Evolutionary conservation across 2,888 invertebrate genomes (phyloP).

Genomic region (Pheosia gnoma): DNA sequence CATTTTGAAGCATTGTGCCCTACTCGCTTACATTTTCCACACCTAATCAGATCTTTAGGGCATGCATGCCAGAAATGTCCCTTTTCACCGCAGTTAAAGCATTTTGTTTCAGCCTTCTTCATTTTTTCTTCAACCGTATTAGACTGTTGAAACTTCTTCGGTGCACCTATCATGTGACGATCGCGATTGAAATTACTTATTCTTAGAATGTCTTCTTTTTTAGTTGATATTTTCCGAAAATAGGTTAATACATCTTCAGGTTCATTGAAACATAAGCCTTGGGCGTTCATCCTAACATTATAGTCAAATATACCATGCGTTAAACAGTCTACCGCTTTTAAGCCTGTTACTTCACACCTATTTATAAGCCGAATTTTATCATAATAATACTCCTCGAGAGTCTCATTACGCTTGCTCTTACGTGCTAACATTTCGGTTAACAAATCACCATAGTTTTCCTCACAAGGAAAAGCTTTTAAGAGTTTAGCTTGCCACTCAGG

Average conservation of each 20-base stretch:
- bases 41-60: too few relatives aligned
- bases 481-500: background rate
- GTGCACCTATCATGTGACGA: too few relatives aligned
- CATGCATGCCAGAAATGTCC: too few relatives aligned
- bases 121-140: too few relatives aligned
- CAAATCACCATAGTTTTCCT: background rate
- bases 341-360: background rate
- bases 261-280: background rate
- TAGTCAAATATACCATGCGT: background rate
- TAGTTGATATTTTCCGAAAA: too few relatives aligned
- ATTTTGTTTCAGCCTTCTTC: too few relatives aligned
- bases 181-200: too few relatives aligned
- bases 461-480: background rate
- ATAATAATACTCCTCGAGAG: constrained; percentile 1
- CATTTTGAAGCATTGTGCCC: too few relatives aligned
- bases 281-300: background rate
- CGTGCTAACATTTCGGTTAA: background rate
- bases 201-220: too few relatives aligned
- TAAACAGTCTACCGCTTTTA: background rate
- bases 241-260: background rate
- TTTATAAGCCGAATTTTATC: background rate
- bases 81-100: too few relatives aligned
- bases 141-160: too few relatives aligned
- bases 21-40: too few relatives aligned
- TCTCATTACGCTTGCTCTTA: background rate